Conservation (phyloP, 2,797 vertebrate genomes). For the Centroberyx gerrardi region DNA sequence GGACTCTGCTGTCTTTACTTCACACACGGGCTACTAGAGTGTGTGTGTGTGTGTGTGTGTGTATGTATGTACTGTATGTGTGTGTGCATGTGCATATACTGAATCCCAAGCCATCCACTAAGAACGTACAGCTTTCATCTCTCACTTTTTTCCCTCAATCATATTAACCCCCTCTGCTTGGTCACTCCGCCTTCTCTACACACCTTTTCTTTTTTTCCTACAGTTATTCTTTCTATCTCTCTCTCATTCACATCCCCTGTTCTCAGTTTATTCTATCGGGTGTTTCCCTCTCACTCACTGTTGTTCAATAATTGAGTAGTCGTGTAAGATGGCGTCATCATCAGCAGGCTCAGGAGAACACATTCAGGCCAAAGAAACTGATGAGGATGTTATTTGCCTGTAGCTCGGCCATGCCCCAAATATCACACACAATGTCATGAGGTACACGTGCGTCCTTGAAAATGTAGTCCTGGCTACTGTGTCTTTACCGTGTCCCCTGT, state of each 20-base stretch:
- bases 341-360: conserved; percentile 53
- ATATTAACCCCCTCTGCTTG: conserved; percentile 17
- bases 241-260: background rate
- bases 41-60: conserved; percentile 26
- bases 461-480: conserved; percentile 43
- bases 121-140: conserved; percentile 30
- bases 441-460: conserved; percentile 81
- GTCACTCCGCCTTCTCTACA: background rate
- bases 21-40: conserved; percentile 51
- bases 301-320: conserved; percentile 65
- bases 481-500: conserved; percentile 56
- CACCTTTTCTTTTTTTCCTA: background rate
- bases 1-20: conserved; percentile 68
- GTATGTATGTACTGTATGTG: conserved; percentile 17
- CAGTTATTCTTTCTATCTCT: background rate
- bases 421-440: conserved; percentile 75
- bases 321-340: conserved; percentile 53
- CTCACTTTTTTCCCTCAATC: conserved; percentile 31
- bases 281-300: conserved; percentile 21
- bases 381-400: conserved; percentile 73
- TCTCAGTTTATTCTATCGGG: conserved; percentile 9
- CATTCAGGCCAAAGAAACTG: conserved; percentile 77
- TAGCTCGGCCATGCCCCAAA: conserved; percentile 74
- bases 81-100: conserved; percentile 30
- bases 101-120: conserved; percentile 26